Evolutionary conservation across 1,140 invertebrate species (phyloP), one percentile per base, ranked within the genome.

Genomic region (Drosophila pectinifera): DNA sequence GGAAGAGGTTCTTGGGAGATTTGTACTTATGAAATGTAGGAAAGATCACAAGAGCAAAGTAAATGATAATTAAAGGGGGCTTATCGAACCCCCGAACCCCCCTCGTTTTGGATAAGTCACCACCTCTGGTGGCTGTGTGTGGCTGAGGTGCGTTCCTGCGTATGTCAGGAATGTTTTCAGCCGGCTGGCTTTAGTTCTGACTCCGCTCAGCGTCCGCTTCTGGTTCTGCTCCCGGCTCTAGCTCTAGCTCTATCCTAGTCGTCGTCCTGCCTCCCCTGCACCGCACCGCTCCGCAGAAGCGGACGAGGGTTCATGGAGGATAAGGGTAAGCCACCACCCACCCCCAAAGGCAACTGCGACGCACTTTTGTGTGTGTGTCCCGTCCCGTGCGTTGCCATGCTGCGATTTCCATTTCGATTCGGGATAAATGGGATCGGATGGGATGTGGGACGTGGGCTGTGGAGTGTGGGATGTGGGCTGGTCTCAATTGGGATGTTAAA

Each of bases 401-500:
- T 80, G 65, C 78, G 76, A 65, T 63, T 63, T 63, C 36, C 59
- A 75, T 74, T 79, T 65, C 51, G 75, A 78, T 77, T 74, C 39
- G 69, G 72, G 69, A 74, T 74, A 69, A 38, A 34, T 48, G 41
- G 46, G 64, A 58, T 56, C 48, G 59, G 4, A 36, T 26, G 28
- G 46, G 26, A 48, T 59, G 54, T 55, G 38, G 31, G 34, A n/a
- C 13, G 56, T 38, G 41, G 22, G 14, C 11, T 67, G 24, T n/a
- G 51, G 58, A 38, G 38, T n/a, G 24, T 55, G 38, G 31, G 34
- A n/a, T n/a, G 56, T 38, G 41, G 22, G 14, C 11, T 67, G 24
- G 18, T n/a, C 49, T 53, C 49, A 24, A 34, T 16, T n/a, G n/a
- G 39, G 54, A 26, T 59, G 41, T 10, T 53, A 53, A 53, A 53